Evolutionary conservation across 2,797 vertebrate genomes (phyloP), one percentile per base, ranked within the genome.

Genomic region (Anas acuta): DNA sequence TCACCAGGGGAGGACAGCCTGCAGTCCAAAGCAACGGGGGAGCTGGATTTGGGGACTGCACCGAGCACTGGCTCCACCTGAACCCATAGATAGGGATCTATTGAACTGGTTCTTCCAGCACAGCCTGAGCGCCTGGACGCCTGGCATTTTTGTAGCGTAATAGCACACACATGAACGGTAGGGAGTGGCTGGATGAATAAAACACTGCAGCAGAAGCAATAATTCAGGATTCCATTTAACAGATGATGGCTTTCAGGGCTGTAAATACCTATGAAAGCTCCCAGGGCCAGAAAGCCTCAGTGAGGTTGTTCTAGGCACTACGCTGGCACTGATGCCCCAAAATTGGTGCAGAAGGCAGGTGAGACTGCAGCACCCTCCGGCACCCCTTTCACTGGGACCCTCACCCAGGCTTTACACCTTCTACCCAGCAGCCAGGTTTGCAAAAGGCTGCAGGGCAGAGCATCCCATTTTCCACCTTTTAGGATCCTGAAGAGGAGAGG

Each of bases 51-150:
- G 74, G 49, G 74, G 67, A 58, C 33, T 82, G 83, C 76, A 72
- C 2, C 3, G 53, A 57, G 76, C 70, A 69, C 30, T 30, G 37
- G 64, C 73, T 77, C 65, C 86, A 37, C 61, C 56, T 86, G 93
- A 79, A 47, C 51, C 16, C 4, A 37, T 3, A 92, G 93, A 95
- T 95, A 87, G 0, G 2, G 37, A 93, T 95, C 96, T 95, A n/a
- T 81, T 57, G 74, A 96, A 95, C 92, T 92, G 88, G 95, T 96
- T 96, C 86, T 96, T 92, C 95, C 94, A 88, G 95, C 75, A 7
- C 49, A 93, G 91, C 96, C 90, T 90, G 95, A 90, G 94, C 28
- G 66, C 94, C 91, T 1, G 12, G 84, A 26, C 85, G 73, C 78
- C 61, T 88, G 94, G 80, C 88, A 77, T 97, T 93, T 92, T 62